These are phyloP conservation scores for Macaria liturata DNA, from an alignment of 2,888 invertebrate species.

Conservation along the genomic window DNA sequence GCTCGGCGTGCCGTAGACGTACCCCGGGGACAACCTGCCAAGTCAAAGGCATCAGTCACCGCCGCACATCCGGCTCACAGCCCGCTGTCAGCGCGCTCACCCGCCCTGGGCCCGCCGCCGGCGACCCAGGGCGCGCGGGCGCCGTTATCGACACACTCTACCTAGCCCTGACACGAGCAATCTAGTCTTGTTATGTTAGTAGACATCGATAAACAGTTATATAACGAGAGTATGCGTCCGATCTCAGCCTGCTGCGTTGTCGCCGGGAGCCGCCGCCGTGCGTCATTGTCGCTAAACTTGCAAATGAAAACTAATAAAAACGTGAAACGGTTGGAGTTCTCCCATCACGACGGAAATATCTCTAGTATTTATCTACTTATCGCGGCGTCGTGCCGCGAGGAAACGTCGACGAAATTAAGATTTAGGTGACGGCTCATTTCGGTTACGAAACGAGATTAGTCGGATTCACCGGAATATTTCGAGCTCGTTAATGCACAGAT, in stretches of 20 bases:
- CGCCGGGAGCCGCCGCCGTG: slow-evolving; percentile 69
- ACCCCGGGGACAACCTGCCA: slow-evolving; percentile 83
- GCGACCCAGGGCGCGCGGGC: too few species aligned
- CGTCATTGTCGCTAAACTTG: slow-evolving; percentile 67
- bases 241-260: slow-evolving; percentile 55
- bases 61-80: slow-evolving; percentile 32
- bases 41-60: slow-evolving; percentile 29
- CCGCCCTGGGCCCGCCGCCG: too few species aligned
- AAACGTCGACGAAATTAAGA: slow-evolving; percentile 51
- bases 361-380: slow-evolving; percentile 42
- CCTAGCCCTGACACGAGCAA: slow-evolving; percentile 78
- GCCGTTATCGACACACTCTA: slow-evolving; percentile 56
- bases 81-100: neutral
- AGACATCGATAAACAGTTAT: slow-evolving; percentile 77
- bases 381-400: slow-evolving; percentile 37
- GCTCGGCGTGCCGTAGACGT: slow-evolving; percentile 89
- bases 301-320: slow-evolving; percentile 57
- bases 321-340: slow-evolving; percentile 58
- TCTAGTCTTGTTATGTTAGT: slow-evolving; percentile 77
- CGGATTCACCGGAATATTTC: slow-evolving; percentile 24
- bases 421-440: slow-evolving; percentile 50
- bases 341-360: slow-evolving; percentile 66
- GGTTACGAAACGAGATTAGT: slow-evolving; percentile 47
- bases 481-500: slow-evolving; percentile 27
- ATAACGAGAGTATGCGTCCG: slow-evolving; percentile 56